Conservation (phyloP, 2,113 vertebrate species). For the Elachura formosa region DNA sequence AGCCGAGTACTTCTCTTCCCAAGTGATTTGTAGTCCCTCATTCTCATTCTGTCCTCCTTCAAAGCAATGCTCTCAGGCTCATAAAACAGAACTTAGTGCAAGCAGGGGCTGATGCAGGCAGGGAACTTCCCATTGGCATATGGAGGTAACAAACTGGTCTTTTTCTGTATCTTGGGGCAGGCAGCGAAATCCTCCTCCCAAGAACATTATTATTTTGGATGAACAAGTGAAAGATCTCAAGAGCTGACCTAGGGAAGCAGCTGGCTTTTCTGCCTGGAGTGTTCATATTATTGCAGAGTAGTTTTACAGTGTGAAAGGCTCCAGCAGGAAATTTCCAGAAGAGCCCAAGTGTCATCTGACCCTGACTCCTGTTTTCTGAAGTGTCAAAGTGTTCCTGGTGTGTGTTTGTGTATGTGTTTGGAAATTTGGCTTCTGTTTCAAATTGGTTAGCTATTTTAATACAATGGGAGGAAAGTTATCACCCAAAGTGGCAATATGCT, state of each 20-base stretch:
- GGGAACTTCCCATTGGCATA: neutral
- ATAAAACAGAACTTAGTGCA: neutral
- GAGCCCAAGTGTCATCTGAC: neutral
- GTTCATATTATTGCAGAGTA: neutral
- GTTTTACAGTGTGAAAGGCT: neutral
- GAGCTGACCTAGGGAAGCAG: neutral
- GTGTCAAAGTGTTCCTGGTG: neutral
- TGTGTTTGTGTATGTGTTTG: neutral
- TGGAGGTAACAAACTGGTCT: neutral
- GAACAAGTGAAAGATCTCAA: neutral
- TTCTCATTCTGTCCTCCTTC: neutral
- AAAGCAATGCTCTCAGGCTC: neutral
- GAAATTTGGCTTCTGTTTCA: slow-evolving; percentile 7
- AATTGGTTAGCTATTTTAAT: neutral
- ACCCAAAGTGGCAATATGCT: neutral
- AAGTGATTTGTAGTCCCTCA: neutral
- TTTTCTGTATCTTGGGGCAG: neutral
- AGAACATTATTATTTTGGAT: neutral
- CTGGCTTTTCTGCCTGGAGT: neutral
- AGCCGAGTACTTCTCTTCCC: neutral
- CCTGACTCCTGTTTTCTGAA: slow-evolving; percentile 13
- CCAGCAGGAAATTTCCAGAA: slow-evolving; percentile 28
- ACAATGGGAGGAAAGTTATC: slow-evolving; percentile 5
- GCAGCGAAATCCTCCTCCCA: neutral
- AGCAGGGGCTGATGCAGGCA: neutral